phyloP scores from a whole-genome alignment of 2,113 vertebrate genomes.

The Oreochromis aureus region DNA sequence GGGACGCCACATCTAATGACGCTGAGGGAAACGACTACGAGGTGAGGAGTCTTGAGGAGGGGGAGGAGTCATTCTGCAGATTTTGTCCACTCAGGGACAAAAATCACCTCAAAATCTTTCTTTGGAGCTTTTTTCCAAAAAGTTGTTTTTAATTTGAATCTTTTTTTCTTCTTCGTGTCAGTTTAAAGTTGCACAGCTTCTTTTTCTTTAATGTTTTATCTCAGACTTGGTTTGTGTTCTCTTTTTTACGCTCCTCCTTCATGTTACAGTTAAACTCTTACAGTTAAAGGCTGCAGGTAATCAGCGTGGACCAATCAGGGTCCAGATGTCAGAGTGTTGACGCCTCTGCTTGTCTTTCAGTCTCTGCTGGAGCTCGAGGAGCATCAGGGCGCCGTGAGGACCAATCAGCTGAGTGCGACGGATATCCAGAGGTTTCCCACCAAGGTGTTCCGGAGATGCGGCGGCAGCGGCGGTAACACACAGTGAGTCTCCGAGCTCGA shows the following conservation, averaged over 20 bases:
- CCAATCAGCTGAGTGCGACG: constrained; percentile 53
- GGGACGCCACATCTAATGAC: constrained; percentile 3
- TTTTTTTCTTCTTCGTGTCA: neutral
- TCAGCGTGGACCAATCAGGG: neutral
- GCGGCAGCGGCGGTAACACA: constrained; percentile 38
- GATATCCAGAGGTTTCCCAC: constrained; percentile 71
- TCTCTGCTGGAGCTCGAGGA: constrained; percentile 72
- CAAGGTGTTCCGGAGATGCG: constrained; percentile 45
- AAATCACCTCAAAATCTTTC: neutral
- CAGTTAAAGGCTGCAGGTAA: neutral
- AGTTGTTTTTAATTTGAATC: neutral
- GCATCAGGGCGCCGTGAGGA: constrained; percentile 59
- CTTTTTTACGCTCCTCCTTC: neutral
- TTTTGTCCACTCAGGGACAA: neutral
- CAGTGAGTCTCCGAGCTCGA: constrained; percentile 50
- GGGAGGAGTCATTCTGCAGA: constrained; percentile 14
- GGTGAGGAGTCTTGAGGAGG: constrained; percentile 32
- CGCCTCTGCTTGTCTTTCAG: constrained; percentile 6
- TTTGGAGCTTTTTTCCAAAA: neutral
- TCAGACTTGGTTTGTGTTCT: neutral
- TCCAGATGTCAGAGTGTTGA: accelerated
- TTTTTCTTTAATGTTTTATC: neutral
- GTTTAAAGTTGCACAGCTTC: neutral
- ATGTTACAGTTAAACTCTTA: neutral
- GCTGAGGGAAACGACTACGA: constrained; percentile 70